These are phyloP conservation scores for Deilephila elpenor DNA, from an alignment of 2,888 invertebrate species.

Conservation along the genomic window DNA sequence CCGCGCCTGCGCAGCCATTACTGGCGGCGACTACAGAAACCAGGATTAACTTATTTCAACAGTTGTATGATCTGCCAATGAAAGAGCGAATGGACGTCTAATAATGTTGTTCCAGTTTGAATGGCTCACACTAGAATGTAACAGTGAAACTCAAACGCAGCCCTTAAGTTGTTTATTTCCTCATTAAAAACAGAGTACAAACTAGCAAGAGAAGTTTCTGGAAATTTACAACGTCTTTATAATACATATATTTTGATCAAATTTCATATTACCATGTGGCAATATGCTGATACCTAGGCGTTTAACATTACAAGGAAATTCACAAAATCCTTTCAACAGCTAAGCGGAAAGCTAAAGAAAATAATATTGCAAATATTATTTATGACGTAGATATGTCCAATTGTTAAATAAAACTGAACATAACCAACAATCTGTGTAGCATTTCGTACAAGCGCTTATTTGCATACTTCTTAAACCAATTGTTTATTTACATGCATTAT, in stretches of 20 bases:
- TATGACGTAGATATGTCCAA: background rate
- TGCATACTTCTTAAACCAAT: background rate
- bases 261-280: constrained; percentile 12
- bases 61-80: no score
- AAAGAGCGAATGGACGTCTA: no score
- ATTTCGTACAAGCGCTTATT: background rate
- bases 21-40: no score
- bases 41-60: no score
- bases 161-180: constrained; percentile 52
- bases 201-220: constrained; percentile 47
- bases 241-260: constrained; percentile 36
- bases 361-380: background rate
- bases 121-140: background rate
- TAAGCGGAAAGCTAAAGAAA: constrained; percentile 2
- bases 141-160: constrained; percentile 35
- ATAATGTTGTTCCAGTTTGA: background rate
- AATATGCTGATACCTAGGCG: constrained; percentile 8
- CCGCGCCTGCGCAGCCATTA: no score
- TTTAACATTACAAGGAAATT: constrained; percentile 1
- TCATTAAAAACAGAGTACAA: constrained; percentile 56
- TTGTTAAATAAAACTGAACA: background rate
- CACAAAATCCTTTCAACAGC: constrained; percentile 1
- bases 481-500: constrained; percentile 9
- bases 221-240: constrained; percentile 50
- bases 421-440: background rate